Evolutionary conservation across 2,888 invertebrate genomes (phyloP), one percentile per base, ranked within the genome.

Genomic region (Eupithecia exiguata): DNA sequence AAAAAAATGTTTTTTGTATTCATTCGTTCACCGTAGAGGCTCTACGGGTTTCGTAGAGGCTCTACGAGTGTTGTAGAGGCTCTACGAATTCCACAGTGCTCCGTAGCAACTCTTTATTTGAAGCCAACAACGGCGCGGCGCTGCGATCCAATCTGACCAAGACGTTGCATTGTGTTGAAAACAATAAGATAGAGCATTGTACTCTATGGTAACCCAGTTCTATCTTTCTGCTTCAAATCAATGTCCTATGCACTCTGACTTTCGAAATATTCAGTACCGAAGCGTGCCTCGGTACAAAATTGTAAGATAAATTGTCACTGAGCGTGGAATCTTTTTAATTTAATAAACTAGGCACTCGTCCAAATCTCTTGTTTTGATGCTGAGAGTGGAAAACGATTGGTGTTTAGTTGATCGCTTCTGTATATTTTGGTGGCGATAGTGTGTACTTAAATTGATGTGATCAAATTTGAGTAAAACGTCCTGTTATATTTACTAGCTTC

Each of bases 31-130:
- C 16, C 66, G 71, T 75, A 75, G 72, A 70, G 40, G 43, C n/a
- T 53, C 70, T 75, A 75, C 72, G 58, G 58, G 16, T 65, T 61
- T 30, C 14, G 71, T 75, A 75, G 72, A 69, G 35, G 43, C 25
- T 53, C 68, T 75, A 75, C 72, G 58, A 66, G 25, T 35, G 67
- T 66, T 61, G 69, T 72, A 75, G 71, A 69, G 30, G 40, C 18
- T 36, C 70, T 75, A 75, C 72, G 30, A 30, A 30, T 30, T 30
- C 30, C 30, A 30, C 2, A 30, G 30, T 30, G 30, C 30, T 30
- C 30, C 30, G 30, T 30, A 30, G 30, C 30, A 30, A 3, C 30
- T 3, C 30, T 38, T 74, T 67, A 40, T 43, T 53, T 36, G 68
- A 70, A 75, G 72, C 70, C 69, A 30, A 40, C n/a, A n/a, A n/a